Evolutionary conservation across 2,113 vertebrate species (phyloP).

Genomic region (Mionectes macconnelli): DNA sequence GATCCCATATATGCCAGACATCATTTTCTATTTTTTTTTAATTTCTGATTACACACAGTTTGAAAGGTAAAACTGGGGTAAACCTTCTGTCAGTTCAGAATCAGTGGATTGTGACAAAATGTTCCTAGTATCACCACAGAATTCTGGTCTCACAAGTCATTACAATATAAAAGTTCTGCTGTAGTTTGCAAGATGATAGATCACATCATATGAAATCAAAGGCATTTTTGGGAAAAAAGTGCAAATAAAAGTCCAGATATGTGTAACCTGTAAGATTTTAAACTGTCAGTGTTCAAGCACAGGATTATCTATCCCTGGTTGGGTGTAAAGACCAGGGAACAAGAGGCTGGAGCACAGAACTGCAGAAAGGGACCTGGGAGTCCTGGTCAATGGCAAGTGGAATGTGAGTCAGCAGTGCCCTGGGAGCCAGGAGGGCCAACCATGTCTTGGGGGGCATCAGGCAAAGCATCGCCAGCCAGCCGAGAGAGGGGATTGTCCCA

Average conservation of each 20-base stretch:
- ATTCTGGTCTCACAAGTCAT: not conserved
- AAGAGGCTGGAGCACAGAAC: not conserved
- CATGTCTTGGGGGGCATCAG: not conserved
- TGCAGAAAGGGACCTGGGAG: accelerated
- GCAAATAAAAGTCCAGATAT: not conserved
- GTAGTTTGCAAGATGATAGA: not conserved
- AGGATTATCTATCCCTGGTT: not conserved
- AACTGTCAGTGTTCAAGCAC: not conserved
- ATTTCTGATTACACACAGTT: not conserved
- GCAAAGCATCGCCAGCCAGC: not conserved
- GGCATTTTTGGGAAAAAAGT: not conserved
- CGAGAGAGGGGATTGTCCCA: not conserved
- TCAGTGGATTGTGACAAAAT: not conserved
- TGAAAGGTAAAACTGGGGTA: not conserved
- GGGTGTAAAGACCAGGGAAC: not conserved
- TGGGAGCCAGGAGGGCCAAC: not conserved
- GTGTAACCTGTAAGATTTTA: not conserved
- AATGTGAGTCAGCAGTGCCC: not conserved
- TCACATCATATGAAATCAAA: not conserved
- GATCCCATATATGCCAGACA: not conserved
- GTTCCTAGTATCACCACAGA: not conserved
- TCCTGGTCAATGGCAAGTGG: accelerated
- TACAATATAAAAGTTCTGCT: not conserved
- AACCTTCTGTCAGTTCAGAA: not conserved
- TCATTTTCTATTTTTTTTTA: not conserved